These are phyloP conservation scores for Drosophila buzzatii DNA, from an alignment of 2,888 invertebrate species.

Conservation along the genomic window DNA sequence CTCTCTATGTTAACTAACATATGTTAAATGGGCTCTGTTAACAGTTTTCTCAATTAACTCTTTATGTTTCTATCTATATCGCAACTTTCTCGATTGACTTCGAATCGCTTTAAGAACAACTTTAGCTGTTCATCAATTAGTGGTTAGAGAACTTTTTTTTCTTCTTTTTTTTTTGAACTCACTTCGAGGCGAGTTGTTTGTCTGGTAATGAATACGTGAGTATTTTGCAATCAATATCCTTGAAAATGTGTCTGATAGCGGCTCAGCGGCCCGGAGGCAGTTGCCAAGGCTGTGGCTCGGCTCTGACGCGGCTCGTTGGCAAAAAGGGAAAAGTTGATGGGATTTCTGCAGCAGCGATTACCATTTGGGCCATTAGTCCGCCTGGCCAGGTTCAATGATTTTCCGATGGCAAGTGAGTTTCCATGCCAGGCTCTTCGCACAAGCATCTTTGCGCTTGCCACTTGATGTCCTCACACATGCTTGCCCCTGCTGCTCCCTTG, in stretches of 20 bases:
- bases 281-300: neutral
- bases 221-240: conserved; percentile 47
- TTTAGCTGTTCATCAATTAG: conserved; percentile 10
- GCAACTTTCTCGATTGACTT: neutral
- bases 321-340: conserved; percentile 22
- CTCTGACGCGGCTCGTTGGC: conserved; percentile 6
- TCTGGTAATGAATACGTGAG: conserved; percentile 45
- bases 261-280: conserved; percentile 7
- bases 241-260: conserved; percentile 40
- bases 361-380: conserved; percentile 53
- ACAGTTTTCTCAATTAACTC: too few species aligned
- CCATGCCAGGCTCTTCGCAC: conserved; percentile 26
- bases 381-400: conserved; percentile 40
- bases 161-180: conserved; percentile 10
- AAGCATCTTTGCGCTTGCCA: conserved; percentile 42
- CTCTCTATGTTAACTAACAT: too few species aligned
- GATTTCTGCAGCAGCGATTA: conserved; percentile 45
- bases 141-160: conserved; percentile 3
- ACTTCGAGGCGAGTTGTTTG: conserved; percentile 33
- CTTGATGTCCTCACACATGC: conserved; percentile 52
- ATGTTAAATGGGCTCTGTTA: too few species aligned
- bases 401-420: conserved; percentile 47
- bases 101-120: neutral
- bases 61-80: too few species aligned
- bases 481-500: neutral